Conservation (phyloP, 2,113 vertebrate genomes). For the Onychostruthus taczanowskii region DNA sequence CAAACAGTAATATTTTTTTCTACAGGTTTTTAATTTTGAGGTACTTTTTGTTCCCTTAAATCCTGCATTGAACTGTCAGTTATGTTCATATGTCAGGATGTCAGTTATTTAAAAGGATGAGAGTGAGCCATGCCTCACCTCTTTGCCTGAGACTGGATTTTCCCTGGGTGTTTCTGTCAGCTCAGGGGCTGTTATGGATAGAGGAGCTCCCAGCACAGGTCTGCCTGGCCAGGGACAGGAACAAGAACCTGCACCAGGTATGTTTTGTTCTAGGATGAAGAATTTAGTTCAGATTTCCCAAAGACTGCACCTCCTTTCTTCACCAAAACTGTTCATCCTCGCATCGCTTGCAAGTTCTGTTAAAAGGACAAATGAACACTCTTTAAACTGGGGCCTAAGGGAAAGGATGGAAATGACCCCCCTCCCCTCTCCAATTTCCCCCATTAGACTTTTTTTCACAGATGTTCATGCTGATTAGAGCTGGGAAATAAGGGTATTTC, state of each 20-base stretch:
- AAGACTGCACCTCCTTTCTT: background rate
- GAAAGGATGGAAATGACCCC: background rate
- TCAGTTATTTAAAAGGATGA: background rate
- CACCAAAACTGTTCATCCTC: background rate
- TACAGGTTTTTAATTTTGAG: background rate
- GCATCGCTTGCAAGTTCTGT: background rate
- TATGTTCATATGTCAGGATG: no score
- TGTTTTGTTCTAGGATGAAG: background rate
- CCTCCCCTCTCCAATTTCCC: conserved; percentile 16
- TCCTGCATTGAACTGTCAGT: background rate
- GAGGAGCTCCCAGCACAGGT: background rate
- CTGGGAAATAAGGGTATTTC: conserved; percentile 45
- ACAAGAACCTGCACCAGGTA: background rate
- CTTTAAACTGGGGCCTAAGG: conserved; percentile 26
- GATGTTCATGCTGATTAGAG: conserved; percentile 51
- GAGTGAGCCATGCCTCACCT: background rate
- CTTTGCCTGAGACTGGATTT: background rate
- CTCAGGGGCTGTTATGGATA: background rate
- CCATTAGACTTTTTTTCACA: conserved; percentile 42
- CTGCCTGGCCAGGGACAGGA: background rate
- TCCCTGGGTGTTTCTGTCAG: background rate
- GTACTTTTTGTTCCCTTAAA: background rate
- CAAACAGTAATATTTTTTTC: background rate
- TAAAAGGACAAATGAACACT: conserved; percentile 15
- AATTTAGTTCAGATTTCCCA: background rate